Conservation (phyloP, 2,113 vertebrate genomes). For the Poecile atricapillus region DNA sequence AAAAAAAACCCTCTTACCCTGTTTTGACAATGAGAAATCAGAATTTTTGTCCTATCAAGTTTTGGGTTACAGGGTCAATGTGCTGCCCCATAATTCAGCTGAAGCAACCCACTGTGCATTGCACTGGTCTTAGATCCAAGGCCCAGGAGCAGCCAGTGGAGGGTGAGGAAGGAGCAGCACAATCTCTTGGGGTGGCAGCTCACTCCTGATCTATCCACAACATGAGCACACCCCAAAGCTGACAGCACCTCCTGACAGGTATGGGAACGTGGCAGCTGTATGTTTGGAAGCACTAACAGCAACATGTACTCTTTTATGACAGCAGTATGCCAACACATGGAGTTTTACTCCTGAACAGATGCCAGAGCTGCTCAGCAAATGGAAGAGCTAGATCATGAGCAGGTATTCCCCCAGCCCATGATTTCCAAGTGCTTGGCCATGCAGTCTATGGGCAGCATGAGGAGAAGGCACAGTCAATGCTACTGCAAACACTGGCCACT, state of each 20-base stretch:
- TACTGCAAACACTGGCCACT: not conserved
- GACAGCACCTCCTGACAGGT: not conserved
- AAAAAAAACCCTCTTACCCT: not conserved
- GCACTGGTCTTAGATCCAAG: rapidly evolving
- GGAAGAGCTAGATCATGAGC: rapidly evolving
- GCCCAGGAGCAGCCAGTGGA: not conserved
- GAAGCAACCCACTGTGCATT: not conserved
- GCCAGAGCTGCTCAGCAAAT: not conserved
- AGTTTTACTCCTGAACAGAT: not conserved
- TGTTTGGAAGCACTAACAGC: not conserved
- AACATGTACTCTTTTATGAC: not conserved
- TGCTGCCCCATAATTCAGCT: not conserved
- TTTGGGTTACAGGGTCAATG: not conserved
- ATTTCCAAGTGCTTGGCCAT: not conserved
- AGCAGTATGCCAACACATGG: not conserved
- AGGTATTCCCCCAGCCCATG: not conserved
- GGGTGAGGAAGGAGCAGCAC: rapidly evolving
- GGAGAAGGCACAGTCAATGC: not conserved
- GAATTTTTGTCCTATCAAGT: not conserved
- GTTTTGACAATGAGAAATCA: not conserved
- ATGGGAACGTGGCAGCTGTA: rapidly evolving
- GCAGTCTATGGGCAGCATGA: not conserved
- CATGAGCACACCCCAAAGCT: not conserved
- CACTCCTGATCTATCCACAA: not conserved
- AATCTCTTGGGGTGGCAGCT: not conserved